A percentile compares a stretch with the other conserved stretches of the same genome.
Conservation (phyloP, 2,113 vertebrate genomes). For the Odocoileus virginianus region DNA sequence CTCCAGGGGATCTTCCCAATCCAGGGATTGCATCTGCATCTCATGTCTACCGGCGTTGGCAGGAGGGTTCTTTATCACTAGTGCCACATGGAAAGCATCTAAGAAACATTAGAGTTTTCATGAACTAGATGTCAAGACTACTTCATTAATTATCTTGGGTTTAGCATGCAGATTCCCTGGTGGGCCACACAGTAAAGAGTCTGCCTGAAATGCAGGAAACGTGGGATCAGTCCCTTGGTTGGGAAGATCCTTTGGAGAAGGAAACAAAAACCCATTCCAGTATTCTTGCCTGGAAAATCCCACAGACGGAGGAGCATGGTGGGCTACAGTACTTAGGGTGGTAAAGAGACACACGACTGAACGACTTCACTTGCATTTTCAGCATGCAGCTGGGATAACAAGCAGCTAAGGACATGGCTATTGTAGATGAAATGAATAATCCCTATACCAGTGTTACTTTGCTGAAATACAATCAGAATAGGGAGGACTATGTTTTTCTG, state of each 20-base stretch:
- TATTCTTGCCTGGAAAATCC: neutral
- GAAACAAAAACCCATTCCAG: neutral
- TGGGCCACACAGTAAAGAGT: neutral
- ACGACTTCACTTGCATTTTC: neutral
- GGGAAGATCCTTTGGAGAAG: neutral
- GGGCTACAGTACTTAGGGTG: neutral
- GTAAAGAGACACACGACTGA: neutral
- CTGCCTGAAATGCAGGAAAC: neutral
- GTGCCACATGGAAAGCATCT: neutral
- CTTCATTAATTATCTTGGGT: neutral
- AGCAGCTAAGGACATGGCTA: neutral
- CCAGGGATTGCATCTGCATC: neutral
- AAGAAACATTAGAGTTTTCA: neutral
- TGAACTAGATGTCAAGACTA: neutral
- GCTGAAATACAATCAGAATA: neutral
- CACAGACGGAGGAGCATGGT: neutral
- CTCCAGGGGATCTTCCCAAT: neutral
- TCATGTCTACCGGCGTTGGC: neutral
- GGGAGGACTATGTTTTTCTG: neutral
- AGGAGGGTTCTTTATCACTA: neutral
- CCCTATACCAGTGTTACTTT: neutral
- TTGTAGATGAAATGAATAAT: neutral
- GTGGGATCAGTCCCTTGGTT: rapidly evolving
- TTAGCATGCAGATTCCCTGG: neutral
- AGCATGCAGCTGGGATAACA: neutral